Conservation (phyloP, 1,140 invertebrate species). For the Delia radicum region DNA sequence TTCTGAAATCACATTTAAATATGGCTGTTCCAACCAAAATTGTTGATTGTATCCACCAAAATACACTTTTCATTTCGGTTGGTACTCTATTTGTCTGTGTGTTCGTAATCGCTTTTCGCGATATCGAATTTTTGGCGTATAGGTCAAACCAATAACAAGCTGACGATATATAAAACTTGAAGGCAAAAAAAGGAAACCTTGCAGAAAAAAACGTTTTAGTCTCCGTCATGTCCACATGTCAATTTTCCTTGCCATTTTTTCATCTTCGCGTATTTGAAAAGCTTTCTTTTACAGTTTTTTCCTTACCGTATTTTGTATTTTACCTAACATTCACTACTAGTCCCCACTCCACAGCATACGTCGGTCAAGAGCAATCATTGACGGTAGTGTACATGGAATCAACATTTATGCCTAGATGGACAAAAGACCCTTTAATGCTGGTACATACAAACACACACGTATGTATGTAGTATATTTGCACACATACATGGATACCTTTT, state of each 20-base stretch:
- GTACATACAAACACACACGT: background rate
- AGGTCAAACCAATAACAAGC: too few relatives aligned
- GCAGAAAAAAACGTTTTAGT: constrained; percentile 1
- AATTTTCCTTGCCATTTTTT: constrained; percentile 15
- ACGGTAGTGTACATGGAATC: background rate
- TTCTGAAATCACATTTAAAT: too few relatives aligned
- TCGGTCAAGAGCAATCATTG: background rate
- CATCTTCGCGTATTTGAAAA: constrained; percentile 1
- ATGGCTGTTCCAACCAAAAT: too few relatives aligned
- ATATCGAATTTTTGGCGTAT: too few relatives aligned
- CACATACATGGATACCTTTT: background rate
- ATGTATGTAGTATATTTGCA: too few relatives aligned
- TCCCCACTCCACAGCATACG: background rate
- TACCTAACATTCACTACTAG: background rate
- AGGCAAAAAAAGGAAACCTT: background rate
- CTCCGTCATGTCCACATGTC: constrained; percentile 18
- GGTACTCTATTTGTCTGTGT: too few relatives aligned
- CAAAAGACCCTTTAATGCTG: background rate
- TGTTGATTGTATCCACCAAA: too few relatives aligned
- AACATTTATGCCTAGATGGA: background rate
- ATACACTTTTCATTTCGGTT: too few relatives aligned
- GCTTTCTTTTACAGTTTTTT: background rate
- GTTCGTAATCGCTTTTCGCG: too few relatives aligned
- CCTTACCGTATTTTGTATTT: background rate
- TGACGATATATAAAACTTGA: too few relatives aligned